Percentiles rank a stretch among this genome's conserved stretches.
Conservation (phyloP, 2,888 invertebrate species). For the Pocota personata region DNA sequence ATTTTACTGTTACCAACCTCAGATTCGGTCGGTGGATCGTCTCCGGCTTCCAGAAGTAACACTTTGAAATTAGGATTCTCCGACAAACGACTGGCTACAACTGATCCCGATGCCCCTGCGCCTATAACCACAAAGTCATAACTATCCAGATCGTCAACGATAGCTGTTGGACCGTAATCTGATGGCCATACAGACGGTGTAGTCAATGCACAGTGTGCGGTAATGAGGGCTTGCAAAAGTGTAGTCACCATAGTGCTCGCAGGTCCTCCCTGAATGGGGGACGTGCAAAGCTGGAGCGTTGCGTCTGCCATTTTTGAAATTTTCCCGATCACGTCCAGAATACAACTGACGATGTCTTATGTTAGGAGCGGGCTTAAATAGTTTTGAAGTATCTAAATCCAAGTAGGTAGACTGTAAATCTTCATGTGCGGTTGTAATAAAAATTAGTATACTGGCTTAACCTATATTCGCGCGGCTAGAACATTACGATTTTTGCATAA, state of each 20-base stretch:
- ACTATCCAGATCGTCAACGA: constrained; percentile 78
- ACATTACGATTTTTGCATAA: not conserved
- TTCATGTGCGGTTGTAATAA: not conserved
- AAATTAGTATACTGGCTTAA: not conserved
- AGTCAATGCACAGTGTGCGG: constrained; percentile 85
- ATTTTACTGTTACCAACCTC: constrained; percentile 76
- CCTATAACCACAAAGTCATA: constrained; percentile 83
- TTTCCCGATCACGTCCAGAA: not conserved
- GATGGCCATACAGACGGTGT: constrained; percentile 84
- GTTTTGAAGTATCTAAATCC: not conserved
- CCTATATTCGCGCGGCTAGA: not conserved
- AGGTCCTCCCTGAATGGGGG: constrained; percentile 16
- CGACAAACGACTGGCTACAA: constrained; percentile 83
- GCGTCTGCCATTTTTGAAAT: not conserved
- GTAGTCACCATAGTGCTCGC: constrained; percentile 1
- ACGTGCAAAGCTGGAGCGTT: not conserved
- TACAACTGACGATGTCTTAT: not conserved
- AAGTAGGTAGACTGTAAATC: too few species aligned
- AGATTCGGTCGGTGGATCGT: constrained; percentile 82
- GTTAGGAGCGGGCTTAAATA: not conserved
- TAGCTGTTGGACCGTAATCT: constrained; percentile 80
- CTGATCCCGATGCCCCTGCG: constrained; percentile 83
- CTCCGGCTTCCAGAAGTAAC: constrained; percentile 84
- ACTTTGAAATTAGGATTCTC: constrained; percentile 82
- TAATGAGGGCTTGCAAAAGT: constrained; percentile 84